Evolutionary conservation across 2,113 vertebrate species (phyloP).

Genomic region (Boulengeromyrus knoepffleri): DNA sequence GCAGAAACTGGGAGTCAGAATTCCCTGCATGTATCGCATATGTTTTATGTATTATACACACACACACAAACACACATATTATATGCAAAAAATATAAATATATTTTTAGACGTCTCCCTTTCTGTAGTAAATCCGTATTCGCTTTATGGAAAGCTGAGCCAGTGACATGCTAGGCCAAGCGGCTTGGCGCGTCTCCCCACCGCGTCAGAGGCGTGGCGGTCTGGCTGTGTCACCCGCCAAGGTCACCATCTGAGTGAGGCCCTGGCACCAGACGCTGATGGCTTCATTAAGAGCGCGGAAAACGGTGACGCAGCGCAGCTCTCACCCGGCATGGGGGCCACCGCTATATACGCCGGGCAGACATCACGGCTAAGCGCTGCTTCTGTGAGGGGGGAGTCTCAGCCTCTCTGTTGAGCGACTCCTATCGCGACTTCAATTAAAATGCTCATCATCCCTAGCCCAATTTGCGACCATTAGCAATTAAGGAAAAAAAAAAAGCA

Average conservation of each 20-base stretch:
- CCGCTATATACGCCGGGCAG: not conserved
- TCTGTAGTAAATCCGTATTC: not conserved
- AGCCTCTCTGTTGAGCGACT: not conserved
- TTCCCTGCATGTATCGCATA: not conserved
- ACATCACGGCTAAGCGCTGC: not conserved
- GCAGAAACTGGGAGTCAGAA: not conserved
- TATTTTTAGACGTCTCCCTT: not conserved
- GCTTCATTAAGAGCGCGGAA: not conserved
- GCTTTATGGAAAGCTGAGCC: not conserved
- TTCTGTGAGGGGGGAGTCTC: not conserved
- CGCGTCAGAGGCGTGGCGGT: not conserved
- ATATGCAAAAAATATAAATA: not conserved
- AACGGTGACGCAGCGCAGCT: not conserved
- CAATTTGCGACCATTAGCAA: not conserved
- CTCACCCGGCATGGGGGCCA: not conserved
- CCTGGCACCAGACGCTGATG: not conserved
- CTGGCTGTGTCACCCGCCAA: not conserved
- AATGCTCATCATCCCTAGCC: not conserved
- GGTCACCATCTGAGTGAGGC: not conserved
- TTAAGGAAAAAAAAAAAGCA: not conserved
- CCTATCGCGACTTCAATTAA: slow-evolving; percentile 5
- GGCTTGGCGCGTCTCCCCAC: not conserved
- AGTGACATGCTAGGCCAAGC: not conserved
- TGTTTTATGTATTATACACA: not conserved
- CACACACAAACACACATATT: not conserved